Base-by-base conservation (phyloP, 2,797 vertebrate species). In the Megalops cyprinoides region DNA sequence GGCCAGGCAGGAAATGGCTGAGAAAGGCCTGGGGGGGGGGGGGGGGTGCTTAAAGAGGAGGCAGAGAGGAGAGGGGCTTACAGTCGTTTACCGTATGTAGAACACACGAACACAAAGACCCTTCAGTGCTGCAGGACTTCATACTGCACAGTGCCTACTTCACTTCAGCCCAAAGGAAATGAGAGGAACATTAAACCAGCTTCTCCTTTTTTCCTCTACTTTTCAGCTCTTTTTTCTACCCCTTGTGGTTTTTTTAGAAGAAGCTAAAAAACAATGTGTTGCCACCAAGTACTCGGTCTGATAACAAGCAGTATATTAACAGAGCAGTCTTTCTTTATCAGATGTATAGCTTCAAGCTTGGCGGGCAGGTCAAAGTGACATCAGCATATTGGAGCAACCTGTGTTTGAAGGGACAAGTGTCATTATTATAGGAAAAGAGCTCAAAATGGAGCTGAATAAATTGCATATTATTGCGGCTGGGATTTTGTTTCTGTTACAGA, bases 1-100 rank as follows among this genome's bases (percentile, higher is more conserved):
- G 88, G 87, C 90, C 86, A 87, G 79, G 88, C 91, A 93, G 93
- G 93, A 94, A 94, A 95, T 93, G 88, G 92, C 91, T 92, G 90
- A 82, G 89, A 90, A 87, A 91, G 80, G 84, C 91, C 88, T 89
- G 20, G 4, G 90, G 91, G 88, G 90, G 87, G 42, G 42, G n/a
- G 48, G n/a, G n/a, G n/a, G n/a, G n/a, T 7, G 2, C 31, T 69
- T 76, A 56, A 20, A 39, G 25, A 34, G 65, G 39, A 74, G 69
- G 69, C 20, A 42, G 42, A 58, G 55, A 1, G 14, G 34, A 37
- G 69, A 20, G 69, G 86, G 87, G 88, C 81, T 84, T 91, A 90
- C 87, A 89, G 88, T 92, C 91, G 87, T 90, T 91, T 88, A 90
- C 89, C 81, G 81, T 89, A 87, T 84, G 82, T 89, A 87, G 76